Evolutionary conservation across 2,888 invertebrate species (phyloP).

Genomic region (Lycophotia porphyrea): DNA sequence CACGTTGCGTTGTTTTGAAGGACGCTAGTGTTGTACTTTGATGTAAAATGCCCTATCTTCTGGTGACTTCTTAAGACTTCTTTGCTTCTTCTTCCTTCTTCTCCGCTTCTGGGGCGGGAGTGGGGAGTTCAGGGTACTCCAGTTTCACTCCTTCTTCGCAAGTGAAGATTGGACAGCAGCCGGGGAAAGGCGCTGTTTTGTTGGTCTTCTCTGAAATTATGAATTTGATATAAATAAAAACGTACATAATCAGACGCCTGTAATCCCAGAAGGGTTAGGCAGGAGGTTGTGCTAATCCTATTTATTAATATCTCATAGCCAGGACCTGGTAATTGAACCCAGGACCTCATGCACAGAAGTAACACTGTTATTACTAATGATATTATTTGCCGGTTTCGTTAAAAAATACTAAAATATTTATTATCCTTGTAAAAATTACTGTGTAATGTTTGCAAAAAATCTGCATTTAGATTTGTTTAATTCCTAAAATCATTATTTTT

Average conservation of each 20-base stretch:
- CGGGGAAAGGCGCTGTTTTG: slow-evolving; percentile 96
- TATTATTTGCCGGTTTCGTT: too few species aligned
- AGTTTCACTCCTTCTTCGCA: slow-evolving; percentile 96
- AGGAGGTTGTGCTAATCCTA: background rate
- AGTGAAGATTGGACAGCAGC: slow-evolving; percentile 95
- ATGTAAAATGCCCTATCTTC: slow-evolving; percentile 63
- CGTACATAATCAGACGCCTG: background rate
- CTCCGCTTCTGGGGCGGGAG: slow-evolving; percentile 81
- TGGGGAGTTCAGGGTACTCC: slow-evolving; percentile 95
- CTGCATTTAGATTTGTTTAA: too few species aligned
- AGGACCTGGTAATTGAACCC: background rate
- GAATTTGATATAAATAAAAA: background rate
- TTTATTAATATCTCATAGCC: background rate
- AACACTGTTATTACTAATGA: background rate
- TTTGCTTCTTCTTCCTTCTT: slow-evolving; percentile 80
- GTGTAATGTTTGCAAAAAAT: too few species aligned
- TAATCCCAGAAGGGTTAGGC: background rate
- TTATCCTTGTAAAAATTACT: too few species aligned
- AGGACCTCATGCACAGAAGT: background rate
- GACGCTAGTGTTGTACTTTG: slow-evolving; percentile 36
- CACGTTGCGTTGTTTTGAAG: slow-evolving; percentile 10
- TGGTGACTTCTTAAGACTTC: slow-evolving; percentile 78
- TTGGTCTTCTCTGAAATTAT: slow-evolving; percentile 94
- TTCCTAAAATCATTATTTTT: too few species aligned
- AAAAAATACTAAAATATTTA: too few species aligned